Evolutionary conservation across 2,797 vertebrate species (phyloP), one percentile per base, ranked within the genome.

Genomic region (Petrocephalus schoutedeni): DNA sequence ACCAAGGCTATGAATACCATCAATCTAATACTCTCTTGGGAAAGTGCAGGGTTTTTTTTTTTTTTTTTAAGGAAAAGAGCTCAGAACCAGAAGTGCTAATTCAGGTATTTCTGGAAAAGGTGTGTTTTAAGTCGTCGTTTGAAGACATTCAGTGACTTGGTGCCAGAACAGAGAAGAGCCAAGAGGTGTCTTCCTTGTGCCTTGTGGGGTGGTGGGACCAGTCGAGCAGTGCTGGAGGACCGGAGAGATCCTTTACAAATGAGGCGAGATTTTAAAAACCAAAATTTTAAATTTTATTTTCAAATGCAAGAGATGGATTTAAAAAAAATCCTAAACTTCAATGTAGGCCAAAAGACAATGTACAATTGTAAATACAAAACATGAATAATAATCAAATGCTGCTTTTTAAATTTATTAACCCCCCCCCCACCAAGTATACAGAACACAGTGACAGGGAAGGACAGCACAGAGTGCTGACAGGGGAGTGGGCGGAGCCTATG

Each of bases 241-340:
- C 28, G 28, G 28, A 28, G 28, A 28, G 28, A 28, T 28, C 28
- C 28, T 28, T 28, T 32, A 84, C 45, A 84, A 58, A 58, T 21
- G 23, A 86, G 54, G 56, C 57, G 16, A 86, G 54, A 86, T 41
- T 86, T 41, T 67, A 88, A 84, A 88, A 88, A 88, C 49, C 87
- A 95, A 92, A 90, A 92, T 89, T 91, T 85, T 89, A 7, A 90
- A 89, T 95, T 95, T 93, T 94, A 94, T 95, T 94, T 92, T 92
- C 92, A 88, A 88, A 88, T 88, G 87, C 36, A 88, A 85, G 83
- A 86, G 87, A 67, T 85, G 83, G 59, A 85, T 53, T 71, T 36
- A 51, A 88, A 88, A 88, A 88, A 89, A 87, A 89, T 89, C 87
- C 90, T 74, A 89, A 90, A 87, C 84, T 89, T 90, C 67, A 90